These are phyloP conservation scores for Galago senegalensis DNA, from an alignment of 2,797 vertebrate genomes.

Conservation along the genomic window DNA sequence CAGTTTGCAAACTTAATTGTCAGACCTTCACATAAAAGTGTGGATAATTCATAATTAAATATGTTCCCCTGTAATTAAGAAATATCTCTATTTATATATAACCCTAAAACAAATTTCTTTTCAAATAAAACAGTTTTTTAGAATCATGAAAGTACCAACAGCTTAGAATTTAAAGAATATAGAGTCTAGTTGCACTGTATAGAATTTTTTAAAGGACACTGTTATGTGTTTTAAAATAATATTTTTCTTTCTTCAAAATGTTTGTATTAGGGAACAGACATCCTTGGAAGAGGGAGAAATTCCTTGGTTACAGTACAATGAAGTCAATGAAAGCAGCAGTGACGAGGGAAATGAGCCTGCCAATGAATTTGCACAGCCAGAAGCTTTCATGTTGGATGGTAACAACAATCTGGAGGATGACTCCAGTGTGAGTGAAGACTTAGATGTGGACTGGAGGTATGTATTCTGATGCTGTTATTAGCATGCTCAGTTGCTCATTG, in stretches of 20 bases:
- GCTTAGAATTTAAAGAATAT: constrained; percentile 35
- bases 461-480: not conserved
- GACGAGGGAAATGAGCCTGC: constrained; percentile 89
- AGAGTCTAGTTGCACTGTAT: not conserved
- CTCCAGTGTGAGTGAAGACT: constrained; percentile 92
- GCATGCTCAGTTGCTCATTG: not conserved
- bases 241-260: constrained; percentile 67
- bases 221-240: constrained; percentile 46
- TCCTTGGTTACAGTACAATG: constrained; percentile 88
- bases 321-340: constrained; percentile 91
- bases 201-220: constrained; percentile 10
- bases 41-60: constrained; percentile 9
- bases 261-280: constrained; percentile 87
- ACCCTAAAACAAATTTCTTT: constrained; percentile 52
- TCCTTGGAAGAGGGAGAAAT: constrained; percentile 92
- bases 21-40: not conserved
- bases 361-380: constrained; percentile 88
- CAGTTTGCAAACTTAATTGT: too few species aligned
- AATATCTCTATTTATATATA: not conserved
- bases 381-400: constrained; percentile 90
- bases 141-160: not conserved
- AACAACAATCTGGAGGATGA: constrained; percentile 93
- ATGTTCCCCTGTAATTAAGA: constrained; percentile 8
- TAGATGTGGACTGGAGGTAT: constrained; percentile 93
- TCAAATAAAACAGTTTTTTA: constrained; percentile 31